Percentiles rank a stretch among this genome's conserved stretches.
These are phyloP conservation scores for Chromobotia macracanthus DNA, from an alignment of 2,797 vertebrate genomes.

Conservation along the genomic window DNA sequence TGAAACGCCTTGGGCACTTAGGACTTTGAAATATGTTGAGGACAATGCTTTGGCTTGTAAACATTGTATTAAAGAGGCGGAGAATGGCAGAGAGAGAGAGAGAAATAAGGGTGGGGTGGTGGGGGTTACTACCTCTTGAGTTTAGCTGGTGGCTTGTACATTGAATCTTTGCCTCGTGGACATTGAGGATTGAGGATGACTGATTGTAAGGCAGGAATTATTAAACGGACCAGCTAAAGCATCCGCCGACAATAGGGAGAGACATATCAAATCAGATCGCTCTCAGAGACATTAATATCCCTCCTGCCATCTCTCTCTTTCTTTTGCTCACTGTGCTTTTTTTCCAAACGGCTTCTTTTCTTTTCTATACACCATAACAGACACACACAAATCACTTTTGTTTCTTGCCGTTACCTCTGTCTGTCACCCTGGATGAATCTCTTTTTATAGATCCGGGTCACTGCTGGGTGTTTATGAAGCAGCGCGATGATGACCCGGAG, in stretches of 20 bases:
- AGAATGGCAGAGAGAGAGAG: slow-evolving; percentile 52
- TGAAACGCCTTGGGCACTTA: slow-evolving; percentile 81
- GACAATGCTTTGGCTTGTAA: slow-evolving; percentile 78
- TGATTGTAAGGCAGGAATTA: slow-evolving; percentile 88
- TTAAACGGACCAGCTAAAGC: slow-evolving; percentile 86
- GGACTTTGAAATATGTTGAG: slow-evolving; percentile 86
- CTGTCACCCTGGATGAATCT: slow-evolving; percentile 18
- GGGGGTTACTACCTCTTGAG: slow-evolving; percentile 42
- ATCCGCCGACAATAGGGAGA: slow-evolving; percentile 87
- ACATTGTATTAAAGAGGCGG: slow-evolving; percentile 67
- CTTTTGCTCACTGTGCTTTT: slow-evolving; percentile 73
- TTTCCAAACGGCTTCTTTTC: slow-evolving; percentile 65
- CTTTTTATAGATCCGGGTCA: slow-evolving; percentile 26
- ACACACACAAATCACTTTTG: slow-evolving; percentile 11
- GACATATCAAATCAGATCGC: slow-evolving; percentile 90
- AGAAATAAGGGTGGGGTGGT: slow-evolving; percentile 9
- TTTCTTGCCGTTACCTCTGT: neutral
- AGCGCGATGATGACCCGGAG: slow-evolving; percentile 77
- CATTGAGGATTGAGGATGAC: slow-evolving; percentile 85
- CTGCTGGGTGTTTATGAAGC: slow-evolving; percentile 68
- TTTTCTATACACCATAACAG: slow-evolving; percentile 1
- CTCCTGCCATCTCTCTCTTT: slow-evolving; percentile 56
- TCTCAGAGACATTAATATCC: slow-evolving; percentile 65
- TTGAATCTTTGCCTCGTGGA: slow-evolving; percentile 64
- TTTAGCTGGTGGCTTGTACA: slow-evolving; percentile 51